Evolutionary conservation across 2,113 vertebrate species (phyloP), one percentile per base, ranked within the genome.

Genomic region (Phasianus colchicus): DNA sequence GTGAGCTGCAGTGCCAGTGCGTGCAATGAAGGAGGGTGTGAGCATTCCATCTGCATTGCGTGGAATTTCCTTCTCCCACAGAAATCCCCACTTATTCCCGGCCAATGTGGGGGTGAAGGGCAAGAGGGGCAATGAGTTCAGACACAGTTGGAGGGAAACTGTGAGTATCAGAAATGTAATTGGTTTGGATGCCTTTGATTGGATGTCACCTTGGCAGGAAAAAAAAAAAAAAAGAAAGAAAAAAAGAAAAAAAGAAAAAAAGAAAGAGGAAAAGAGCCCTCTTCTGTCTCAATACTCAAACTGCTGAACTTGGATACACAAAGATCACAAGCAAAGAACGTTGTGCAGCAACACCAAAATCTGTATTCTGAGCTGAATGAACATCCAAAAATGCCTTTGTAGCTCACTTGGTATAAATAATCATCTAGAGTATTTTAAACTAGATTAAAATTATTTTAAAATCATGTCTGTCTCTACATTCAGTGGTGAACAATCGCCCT

Each of bases 211-310:
- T 82, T 83, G 27, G 30, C 22, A 91, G 27, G 76, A 66, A 76
- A 63, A 22, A 72, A 69, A 85, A 25, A 29, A 48, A 45, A 9
- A 20, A 45, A 45, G 19, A 20, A 45, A 45, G 19, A 11, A 50
- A 50, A 4, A 13, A 12, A 20, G 7, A 15, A 47, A 47, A 47
- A 47, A 47, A 47, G 4, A 7, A 50, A 50, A 11, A 50, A 77
- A 67, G 14, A 73, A 69, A 87, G 52, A 30, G 75, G 82, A 66
- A 89, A 94, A 86, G 92, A 95, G 85, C 92, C 85, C 93, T 88
- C 92, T 95, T 92, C 92, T 94, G 88, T 95, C 85, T 80, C 77
- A 70, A 29, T 36, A n/a, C 29, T 71, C 69, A 64, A 74, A 91
- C 47, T 91, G 79, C 87, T 89, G 18, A 80, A 76, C 50, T 14